Percentiles rank a stretch among this genome's conserved stretches.
phyloP scores from a whole-genome alignment of 2,797 vertebrate genomes.

The Apodemus agrarius region DNA sequence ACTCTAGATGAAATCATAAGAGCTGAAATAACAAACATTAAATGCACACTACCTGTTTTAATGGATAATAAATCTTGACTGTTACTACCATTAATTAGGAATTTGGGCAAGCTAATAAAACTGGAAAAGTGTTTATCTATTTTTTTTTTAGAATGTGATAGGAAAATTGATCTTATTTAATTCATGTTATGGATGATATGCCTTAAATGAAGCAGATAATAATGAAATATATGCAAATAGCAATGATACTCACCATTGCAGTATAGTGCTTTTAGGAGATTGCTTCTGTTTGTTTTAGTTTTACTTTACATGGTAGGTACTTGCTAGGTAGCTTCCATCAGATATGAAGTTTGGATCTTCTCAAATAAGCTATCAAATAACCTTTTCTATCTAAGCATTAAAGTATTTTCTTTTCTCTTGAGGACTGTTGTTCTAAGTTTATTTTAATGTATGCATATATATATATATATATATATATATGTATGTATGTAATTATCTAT shows the following conservation, averaged over 20 bases:
- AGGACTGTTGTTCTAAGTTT: background rate
- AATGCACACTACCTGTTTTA: background rate
- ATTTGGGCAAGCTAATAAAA: conserved; percentile 19
- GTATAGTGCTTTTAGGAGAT: background rate
- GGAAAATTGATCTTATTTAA: background rate
- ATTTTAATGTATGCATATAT: background rate
- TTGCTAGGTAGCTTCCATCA: background rate
- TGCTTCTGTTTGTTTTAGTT: background rate
- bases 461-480: too few species aligned
- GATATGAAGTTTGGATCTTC: background rate
- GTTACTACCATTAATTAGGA: background rate
- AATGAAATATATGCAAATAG: background rate
- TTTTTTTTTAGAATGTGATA: background rate
- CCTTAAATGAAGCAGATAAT: background rate
- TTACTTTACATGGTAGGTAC: background rate
- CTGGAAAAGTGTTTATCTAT: background rate
- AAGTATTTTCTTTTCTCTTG: background rate
- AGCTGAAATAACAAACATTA: background rate
- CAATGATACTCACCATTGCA: too few species aligned
- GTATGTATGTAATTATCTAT: background rate
- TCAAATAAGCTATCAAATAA: background rate
- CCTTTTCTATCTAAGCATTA: background rate
- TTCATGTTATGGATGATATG: background rate
- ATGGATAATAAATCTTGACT: conserved; percentile 18
- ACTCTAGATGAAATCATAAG: background rate